Base-by-base conservation (phyloP, 2,888 invertebrate genomes). In the Cyclophora punctaria region DNA sequence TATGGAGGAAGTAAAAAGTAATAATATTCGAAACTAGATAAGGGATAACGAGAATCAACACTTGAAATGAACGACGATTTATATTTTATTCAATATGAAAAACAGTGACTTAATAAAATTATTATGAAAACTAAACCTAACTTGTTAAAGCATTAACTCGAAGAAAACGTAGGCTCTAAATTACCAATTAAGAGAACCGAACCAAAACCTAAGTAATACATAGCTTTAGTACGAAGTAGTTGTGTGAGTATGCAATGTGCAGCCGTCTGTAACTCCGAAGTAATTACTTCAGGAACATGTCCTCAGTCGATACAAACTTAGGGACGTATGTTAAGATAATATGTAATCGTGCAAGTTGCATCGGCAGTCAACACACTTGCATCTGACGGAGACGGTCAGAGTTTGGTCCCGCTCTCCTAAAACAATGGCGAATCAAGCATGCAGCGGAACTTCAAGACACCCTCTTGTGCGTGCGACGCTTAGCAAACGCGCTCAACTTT, bases 401-500 rank as follows among this genome's bases (percentile, higher is more conserved):
- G 81, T 83, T 83, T 75, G 72, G 74, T 71, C 67, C 75, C 62
- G 69, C 71, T 79, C 72, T 70, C 70, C 77, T 83, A 76, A 82
- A 83, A 86, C 83, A 86, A 85, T 84, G 80, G 80, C 78, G 78
- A 83, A 86, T 86, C 83, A 83, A 84, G 80, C 82, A 85, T 87
- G 84, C 84, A 82, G 75, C 78, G 79, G 80, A 87, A 86, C 83
- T 85, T 82, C 71, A 82, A 83, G 81, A 85, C 80, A 82, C 78
- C 79, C 78, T 78, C 80, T 77, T 73, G 81, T 84, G 85, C 83
- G 86, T 85, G 82, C 74, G 74, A 77, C 78, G 81, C 78, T 83
- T 75, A 79, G 81, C 68, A 78, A 82, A 75, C 71, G 73, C 67
- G 71, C 75, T 73, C 71, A 84, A 86, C 85, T 86, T 83, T 83